Conservation (phyloP, 2,797 vertebrate species). For the Siniperca scherzeri region DNA sequence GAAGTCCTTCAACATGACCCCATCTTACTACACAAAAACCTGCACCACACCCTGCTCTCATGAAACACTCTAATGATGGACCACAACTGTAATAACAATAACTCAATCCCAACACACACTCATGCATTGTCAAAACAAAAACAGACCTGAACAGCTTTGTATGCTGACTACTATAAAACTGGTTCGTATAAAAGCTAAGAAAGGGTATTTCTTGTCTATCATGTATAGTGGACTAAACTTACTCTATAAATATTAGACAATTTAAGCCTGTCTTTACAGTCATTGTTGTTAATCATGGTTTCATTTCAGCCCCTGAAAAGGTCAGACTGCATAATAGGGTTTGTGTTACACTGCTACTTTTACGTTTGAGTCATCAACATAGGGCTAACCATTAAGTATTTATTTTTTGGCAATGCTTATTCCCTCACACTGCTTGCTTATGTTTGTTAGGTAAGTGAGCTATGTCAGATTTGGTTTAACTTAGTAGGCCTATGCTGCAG, state of each 20-base stretch:
- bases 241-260: neutral
- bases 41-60: slow-evolving; percentile 36
- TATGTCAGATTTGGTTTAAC: neutral
- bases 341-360: slow-evolving; percentile 44
- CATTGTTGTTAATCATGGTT: slow-evolving; percentile 3
- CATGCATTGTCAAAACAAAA: neutral
- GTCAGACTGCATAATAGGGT: slow-evolving; percentile 40
- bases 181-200: too few species aligned
- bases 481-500: neutral
- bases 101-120: neutral
- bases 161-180: neutral
- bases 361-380: slow-evolving; percentile 20
- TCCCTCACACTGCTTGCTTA: neutral
- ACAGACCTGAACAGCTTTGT: neutral
- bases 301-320: slow-evolving; percentile 13
- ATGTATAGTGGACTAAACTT: neutral
- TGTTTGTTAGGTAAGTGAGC: neutral
- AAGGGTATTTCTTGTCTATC: neutral
- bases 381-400: slow-evolving; percentile 18
- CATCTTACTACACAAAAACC: slow-evolving; percentile 36
- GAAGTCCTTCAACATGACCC: slow-evolving; percentile 1
- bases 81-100: neutral
- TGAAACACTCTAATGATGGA: slow-evolving; percentile 5
- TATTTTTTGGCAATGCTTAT: slow-evolving; percentile 19
- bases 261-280: neutral